These are phyloP conservation scores for Erinaceus europaeus DNA, from an alignment of 2,113 vertebrate species.

Conservation along the genomic window DNA sequence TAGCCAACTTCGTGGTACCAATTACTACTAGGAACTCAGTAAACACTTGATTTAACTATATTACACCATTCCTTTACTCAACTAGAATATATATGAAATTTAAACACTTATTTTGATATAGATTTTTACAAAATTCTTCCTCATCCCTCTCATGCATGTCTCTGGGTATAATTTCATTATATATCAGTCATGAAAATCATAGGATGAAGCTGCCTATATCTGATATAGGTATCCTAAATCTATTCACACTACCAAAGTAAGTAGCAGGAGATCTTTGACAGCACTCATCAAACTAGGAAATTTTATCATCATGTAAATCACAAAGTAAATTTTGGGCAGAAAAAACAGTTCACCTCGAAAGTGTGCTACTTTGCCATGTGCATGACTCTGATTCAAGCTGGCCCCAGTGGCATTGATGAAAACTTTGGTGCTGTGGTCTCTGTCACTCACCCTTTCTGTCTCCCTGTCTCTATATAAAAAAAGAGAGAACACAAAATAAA, in stretches of 20 bases:
- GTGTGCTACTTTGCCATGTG: too few relatives aligned
- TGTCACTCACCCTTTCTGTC: too few relatives aligned
- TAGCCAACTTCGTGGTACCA: not conserved
- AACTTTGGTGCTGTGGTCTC: too few relatives aligned
- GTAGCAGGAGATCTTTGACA: not conserved
- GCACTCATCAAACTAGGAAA: not conserved
- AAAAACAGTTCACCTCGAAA: too few relatives aligned
- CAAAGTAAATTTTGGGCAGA: too few relatives aligned
- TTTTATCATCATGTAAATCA: not conserved
- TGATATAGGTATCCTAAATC: not conserved
- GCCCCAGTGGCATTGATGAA: too few relatives aligned
- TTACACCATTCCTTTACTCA: conserved; percentile 14
- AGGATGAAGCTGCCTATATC: not conserved
- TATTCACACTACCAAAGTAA: not conserved
- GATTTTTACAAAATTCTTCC: not conserved
- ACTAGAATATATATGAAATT: not conserved
- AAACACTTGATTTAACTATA: not conserved
- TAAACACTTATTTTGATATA: not conserved
- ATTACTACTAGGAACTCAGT: not conserved
- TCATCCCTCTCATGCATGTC: not conserved
- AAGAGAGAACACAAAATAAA: too few relatives aligned
- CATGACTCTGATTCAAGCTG: too few relatives aligned
- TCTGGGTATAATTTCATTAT: not conserved
- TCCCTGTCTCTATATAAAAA: too few relatives aligned
- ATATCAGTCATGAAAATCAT: not conserved